Percentiles rank a stretch among this genome's conserved stretches.
phyloP scores from a whole-genome alignment of 2,113 vertebrate species.

The Channa argus region DNA sequence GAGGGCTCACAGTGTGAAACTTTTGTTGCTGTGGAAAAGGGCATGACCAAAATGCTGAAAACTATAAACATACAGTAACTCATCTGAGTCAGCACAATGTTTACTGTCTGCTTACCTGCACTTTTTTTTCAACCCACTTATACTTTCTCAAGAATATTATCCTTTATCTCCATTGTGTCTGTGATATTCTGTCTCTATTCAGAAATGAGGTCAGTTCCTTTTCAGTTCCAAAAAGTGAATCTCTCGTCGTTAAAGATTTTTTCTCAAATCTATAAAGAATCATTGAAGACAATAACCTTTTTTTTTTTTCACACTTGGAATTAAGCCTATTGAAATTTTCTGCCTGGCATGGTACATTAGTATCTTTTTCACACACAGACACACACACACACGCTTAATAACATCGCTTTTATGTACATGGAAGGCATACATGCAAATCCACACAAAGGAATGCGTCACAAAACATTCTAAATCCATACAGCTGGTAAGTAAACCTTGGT shows the following conservation, averaged over 20 bases:
- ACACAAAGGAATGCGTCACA: too few species aligned
- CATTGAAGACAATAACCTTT: neutral
- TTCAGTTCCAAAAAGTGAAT: neutral
- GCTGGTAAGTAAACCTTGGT: too few species aligned
- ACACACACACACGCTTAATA: too few species aligned
- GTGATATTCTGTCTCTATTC: neutral
- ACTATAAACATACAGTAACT: slow-evolving; percentile 15
- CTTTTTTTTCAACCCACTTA: neutral
- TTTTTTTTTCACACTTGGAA: too few species aligned
- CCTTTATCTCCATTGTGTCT: neutral
- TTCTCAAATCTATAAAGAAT: slow-evolving; percentile 14
- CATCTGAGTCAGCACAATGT: slow-evolving; percentile 15
- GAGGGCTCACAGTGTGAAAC: slow-evolving; percentile 7
- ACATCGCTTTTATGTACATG: too few species aligned
- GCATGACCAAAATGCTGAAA: slow-evolving; percentile 28
- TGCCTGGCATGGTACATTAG: too few species aligned
- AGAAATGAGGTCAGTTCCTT: neutral
- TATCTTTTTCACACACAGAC: too few species aligned
- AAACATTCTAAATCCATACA: too few species aligned
- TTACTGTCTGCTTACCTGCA: neutral
- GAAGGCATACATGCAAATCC: too few species aligned
- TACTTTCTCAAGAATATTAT: neutral
- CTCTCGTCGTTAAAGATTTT: slow-evolving; percentile 2
- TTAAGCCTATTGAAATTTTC: too few species aligned
- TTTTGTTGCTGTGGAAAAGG: slow-evolving; percentile 19